Percentiles rank a stretch among this genome's conserved stretches.
Evolutionary conservation across 2,888 invertebrate species (phyloP).

Genomic region (Hydroisotoma schaefferi): DNA sequence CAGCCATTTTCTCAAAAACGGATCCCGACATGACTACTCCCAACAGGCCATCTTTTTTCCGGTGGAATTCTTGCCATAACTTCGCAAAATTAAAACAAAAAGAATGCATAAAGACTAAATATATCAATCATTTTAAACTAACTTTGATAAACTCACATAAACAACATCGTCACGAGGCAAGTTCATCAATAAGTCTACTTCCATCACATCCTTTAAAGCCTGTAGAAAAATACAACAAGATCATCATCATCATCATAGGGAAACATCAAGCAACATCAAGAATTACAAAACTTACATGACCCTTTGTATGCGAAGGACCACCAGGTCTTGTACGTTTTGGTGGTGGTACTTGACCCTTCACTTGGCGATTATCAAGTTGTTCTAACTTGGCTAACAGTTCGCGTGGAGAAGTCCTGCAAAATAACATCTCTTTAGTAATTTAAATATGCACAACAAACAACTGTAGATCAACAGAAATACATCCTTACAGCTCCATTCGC

Average conservation of each 20-base stretch:
- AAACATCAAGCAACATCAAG: not conserved
- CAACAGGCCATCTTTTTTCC: conserved; percentile 66
- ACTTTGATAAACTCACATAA: conserved; percentile 46
- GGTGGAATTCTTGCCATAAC: conserved; percentile 79
- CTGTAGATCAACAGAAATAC: not conserved
- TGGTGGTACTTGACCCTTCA: not conserved
- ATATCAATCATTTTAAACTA: not conserved
- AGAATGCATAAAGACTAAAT: not conserved
- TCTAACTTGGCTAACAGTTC: conserved; percentile 58
- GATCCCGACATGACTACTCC: conserved; percentile 66
- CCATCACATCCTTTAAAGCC: conserved; percentile 67
- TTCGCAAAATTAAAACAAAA: conserved; percentile 38
- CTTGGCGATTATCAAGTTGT: conserved; percentile 21
- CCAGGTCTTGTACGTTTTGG: not conserved
- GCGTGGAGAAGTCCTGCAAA: conserved; percentile 62
- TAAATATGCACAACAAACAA: conserved; percentile 3
- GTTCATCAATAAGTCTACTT: conserved; percentile 68
- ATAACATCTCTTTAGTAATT: not conserved
- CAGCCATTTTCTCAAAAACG: conserved; percentile 60
- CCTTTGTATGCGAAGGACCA: not conserved
- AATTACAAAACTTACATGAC: conserved; percentile 7
- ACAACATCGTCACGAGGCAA: conserved; percentile 69
- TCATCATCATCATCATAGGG: not conserved
- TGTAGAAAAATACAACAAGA: conserved; percentile 36
- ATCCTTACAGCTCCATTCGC: conserved; percentile 60